A percentile compares a stretch with the other conserved stretches of the same genome.
These are phyloP conservation scores for Myxocyprinus asiaticus DNA, from an alignment of 2,113 vertebrate species.

Conservation along the genomic window DNA sequence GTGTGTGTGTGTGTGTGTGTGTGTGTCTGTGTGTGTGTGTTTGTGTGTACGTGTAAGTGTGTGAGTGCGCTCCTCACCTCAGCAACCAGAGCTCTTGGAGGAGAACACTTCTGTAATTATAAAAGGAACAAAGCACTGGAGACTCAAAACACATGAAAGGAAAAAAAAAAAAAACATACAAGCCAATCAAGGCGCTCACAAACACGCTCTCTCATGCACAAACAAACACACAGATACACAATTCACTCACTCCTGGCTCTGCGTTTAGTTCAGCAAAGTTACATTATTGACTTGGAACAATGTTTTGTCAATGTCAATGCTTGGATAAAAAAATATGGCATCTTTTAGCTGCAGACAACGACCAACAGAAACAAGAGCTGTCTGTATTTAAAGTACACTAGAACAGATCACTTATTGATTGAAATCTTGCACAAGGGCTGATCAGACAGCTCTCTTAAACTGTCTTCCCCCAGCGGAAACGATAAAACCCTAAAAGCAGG, in stretches of 20 bases:
- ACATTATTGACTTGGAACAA: background rate
- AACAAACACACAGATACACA: slow-evolving; percentile 31
- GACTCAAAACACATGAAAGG: slow-evolving; percentile 76
- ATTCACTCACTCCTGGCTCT: slow-evolving; percentile 29
- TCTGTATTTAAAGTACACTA: slow-evolving; percentile 25
- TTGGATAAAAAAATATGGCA: background rate
- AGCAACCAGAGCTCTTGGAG: slow-evolving; percentile 66
- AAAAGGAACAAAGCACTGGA: slow-evolving; percentile 73
- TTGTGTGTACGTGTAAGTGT: no score
- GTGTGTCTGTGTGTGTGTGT: no score
- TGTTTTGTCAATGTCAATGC: background rate
- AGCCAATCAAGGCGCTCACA: slow-evolving; percentile 65
- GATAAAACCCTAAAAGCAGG: slow-evolving; percentile 49
- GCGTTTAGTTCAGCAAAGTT: slow-evolving; percentile 23
- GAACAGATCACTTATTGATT: background rate
- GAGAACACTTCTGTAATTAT: slow-evolving; percentile 77
- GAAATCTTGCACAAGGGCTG: background rate
- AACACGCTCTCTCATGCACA: background rate
- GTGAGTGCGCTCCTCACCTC: slow-evolving; percentile 47
- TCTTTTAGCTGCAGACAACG: no score
- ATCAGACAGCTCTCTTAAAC: slow-evolving; percentile 22
- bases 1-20: slow-evolving; percentile 43
- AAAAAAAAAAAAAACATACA: slow-evolving; percentile 59
- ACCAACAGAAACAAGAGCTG: background rate
- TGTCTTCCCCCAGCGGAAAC: slow-evolving; percentile 41